These are phyloP conservation scores for Mesoligia furuncula DNA, from an alignment of 2,888 invertebrate species.

Conservation along the genomic window DNA sequence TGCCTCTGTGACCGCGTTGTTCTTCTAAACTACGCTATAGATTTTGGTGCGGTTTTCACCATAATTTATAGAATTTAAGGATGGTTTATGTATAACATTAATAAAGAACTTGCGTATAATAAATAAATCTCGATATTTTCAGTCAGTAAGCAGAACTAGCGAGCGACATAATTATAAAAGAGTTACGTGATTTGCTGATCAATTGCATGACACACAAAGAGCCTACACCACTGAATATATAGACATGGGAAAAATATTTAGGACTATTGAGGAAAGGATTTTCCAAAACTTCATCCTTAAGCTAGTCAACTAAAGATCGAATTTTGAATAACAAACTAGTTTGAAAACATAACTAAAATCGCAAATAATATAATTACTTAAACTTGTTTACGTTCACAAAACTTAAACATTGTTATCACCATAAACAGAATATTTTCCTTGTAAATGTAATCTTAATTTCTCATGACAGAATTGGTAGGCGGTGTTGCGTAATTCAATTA, in stretches of 20 bases:
- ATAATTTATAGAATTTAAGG: neutral
- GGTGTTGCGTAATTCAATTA: neutral
- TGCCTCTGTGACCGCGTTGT: neutral
- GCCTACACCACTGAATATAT: neutral
- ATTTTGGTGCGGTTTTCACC: neutral
- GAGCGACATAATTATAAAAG: neutral
- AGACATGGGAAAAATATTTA: neutral
- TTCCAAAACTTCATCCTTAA: neutral
- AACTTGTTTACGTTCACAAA: neutral
- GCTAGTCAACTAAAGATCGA: constrained; percentile 1
- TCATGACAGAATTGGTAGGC: neutral
- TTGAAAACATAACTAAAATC: neutral
- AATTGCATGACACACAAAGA: neutral
- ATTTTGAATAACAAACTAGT: neutral
- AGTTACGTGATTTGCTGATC: neutral
- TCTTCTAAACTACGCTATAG: neutral
- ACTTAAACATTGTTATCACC: constrained; percentile 14
- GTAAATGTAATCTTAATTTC: neutral
- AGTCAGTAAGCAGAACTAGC: neutral
- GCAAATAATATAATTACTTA: neutral
- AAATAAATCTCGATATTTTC: neutral
- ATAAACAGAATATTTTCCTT: constrained; percentile 10
- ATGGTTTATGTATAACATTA: neutral
- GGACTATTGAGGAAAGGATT: neutral
- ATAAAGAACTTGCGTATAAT: neutral